These are phyloP conservation scores for Castor canadensis DNA, from an alignment of 2,113 vertebrate species.

Conservation along the genomic window DNA sequence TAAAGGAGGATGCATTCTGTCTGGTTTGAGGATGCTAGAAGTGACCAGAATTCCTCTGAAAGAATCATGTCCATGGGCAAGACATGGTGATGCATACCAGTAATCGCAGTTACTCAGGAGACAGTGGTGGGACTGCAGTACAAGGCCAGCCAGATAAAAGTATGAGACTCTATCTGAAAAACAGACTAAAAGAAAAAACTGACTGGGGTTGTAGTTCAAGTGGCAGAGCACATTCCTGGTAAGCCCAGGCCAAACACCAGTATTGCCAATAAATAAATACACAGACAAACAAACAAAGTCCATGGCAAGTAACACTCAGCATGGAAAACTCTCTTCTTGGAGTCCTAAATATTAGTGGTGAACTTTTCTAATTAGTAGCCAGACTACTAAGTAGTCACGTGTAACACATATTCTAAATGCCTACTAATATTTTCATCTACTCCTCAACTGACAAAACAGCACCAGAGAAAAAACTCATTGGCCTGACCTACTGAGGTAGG, in stretches of 20 bases:
- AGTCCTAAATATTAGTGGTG: background rate
- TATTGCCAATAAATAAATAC: too few relatives aligned
- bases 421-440: background rate
- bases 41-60: background rate
- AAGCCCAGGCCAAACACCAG: too few relatives aligned
- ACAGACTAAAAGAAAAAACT: too few relatives aligned
- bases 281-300: too few relatives aligned
- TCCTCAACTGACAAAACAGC: background rate
- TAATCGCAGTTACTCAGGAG: too few relatives aligned
- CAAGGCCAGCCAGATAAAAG: too few relatives aligned
- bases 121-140: too few relatives aligned
- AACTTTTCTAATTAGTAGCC: background rate
- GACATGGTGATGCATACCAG: too few relatives aligned
- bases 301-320: background rate
- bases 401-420: background rate
- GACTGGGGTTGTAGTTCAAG: too few relatives aligned
- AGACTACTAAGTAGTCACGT: background rate
- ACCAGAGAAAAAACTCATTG: background rate
- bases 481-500: background rate
- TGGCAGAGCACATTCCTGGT: too few relatives aligned
- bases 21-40: background rate
- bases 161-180: too few relatives aligned
- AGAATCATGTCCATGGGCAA: background rate
- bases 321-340: background rate
- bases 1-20: background rate